Conservation (phyloP, 2,113 vertebrate species). For the Ia io region DNA sequence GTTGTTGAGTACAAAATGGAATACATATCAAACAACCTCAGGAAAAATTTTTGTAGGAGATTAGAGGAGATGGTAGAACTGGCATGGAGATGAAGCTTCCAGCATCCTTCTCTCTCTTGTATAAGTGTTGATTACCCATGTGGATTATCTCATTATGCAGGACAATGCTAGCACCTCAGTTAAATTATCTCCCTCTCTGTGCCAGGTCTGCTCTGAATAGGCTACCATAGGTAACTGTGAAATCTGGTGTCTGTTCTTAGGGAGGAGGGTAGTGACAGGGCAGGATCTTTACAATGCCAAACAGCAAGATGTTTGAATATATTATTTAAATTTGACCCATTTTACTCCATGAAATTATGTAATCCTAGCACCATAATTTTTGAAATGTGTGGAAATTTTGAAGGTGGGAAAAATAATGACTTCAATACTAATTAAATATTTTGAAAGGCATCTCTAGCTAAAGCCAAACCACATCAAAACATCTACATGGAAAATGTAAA, state of each 20-base stretch:
- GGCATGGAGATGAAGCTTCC: not conserved
- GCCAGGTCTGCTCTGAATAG: not conserved
- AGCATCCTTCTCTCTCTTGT: not conserved
- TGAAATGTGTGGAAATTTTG: conserved; percentile 51
- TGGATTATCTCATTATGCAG: not conserved
- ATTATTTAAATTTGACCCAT: not conserved
- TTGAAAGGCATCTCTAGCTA: conserved; percentile 40
- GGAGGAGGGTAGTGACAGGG: rapidly evolving
- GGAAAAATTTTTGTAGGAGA: not conserved
- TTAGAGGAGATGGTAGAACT: not conserved
- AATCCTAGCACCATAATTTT: conserved; percentile 10
- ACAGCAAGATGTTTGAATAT: conserved; percentile 27
- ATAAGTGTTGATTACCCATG: not conserved
- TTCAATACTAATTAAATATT: conserved; percentile 48
- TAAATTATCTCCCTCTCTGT: not conserved
- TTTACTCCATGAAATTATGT: conserved; percentile 1
- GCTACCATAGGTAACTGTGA: not conserved
- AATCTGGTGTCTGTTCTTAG: not conserved
- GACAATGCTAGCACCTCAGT: not conserved
- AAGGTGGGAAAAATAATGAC: conserved; percentile 51
- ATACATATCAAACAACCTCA: not conserved
- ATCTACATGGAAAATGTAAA: conserved; percentile 48
- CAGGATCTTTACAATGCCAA: not conserved
- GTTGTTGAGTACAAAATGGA: not conserved
- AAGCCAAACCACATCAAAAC: conserved; percentile 59